Evolutionary conservation across 1,140 invertebrate genomes (phyloP), one percentile per base, ranked within the genome.

Genomic region (Bradysia coprophila): DNA sequence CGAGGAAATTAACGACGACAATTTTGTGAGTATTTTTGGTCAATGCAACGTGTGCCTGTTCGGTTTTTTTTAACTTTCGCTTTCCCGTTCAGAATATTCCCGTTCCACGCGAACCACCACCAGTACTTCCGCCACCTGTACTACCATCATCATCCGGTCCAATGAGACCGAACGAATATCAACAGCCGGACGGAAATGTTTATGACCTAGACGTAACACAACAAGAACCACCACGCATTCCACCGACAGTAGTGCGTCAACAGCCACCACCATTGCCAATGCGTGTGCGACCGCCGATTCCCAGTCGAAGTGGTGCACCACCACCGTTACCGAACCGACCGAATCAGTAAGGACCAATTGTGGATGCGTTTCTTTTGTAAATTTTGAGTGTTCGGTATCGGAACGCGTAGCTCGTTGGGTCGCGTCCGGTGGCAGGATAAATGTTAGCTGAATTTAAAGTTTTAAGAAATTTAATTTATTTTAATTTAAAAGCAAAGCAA

Each of bases 251-350:
- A 24, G 57, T 63, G 21, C 61, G 64, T 22, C 71, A 70, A 8
- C 67, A 69, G 4, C 68, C 72, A 23, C 67, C 72, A 13, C 71
- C 71, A 13, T 69, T 69, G 2, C 71, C 67, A 42, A 67, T 64
- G 40, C 64, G 56, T 38, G 36, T 10, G 11, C 36, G 16, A 43
- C 75, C 72, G 46, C 72, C 72, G 31, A 67, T 76, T 48, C 75
- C 73, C 45, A 73, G 72, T 44, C 66, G 70, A 51, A 72, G 66
- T 37, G 68, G 67, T 32, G 72, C 68, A 43, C 73, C 75, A 21
- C 80, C 76, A 41, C 80, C 78, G 1, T 65, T 81, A 52, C 79
- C 78, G n/a, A 72, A 76, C 24, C 65, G 80, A 46, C 68, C 69
- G 4, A 51, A 61, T 24, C 13, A 21, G 21, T 20, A 18, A 28